Conservation (phyloP, 2,113 vertebrate genomes). For the Apodemus speciosus region DNA sequence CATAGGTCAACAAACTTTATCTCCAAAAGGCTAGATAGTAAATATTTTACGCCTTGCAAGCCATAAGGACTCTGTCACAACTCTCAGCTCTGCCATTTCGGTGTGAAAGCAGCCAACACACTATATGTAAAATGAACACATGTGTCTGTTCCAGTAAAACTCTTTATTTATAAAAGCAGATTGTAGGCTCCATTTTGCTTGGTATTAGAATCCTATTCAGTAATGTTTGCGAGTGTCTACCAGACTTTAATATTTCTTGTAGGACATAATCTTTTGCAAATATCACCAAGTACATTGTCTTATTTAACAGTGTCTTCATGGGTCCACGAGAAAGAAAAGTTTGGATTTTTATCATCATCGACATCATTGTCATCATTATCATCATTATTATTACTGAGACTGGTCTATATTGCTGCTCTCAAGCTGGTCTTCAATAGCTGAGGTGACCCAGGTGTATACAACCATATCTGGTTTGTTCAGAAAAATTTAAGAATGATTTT, state of each 20-base stretch:
- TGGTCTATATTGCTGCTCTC: not conserved
- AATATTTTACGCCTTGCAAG: slow-evolving; percentile 59
- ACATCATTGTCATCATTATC: not conserved
- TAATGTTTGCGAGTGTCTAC: slow-evolving; percentile 37
- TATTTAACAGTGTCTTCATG: slow-evolving; percentile 5
- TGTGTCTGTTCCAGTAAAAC: slow-evolving; percentile 59
- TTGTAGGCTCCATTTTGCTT: slow-evolving; percentile 33
- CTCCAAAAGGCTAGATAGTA: slow-evolving; percentile 52
- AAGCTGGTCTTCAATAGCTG: not conserved
- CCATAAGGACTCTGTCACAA: slow-evolving; percentile 40
- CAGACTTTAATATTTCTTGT: slow-evolving; percentile 28
- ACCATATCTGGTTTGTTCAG: not conserved
- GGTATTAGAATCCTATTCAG: not conserved
- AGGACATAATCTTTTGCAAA: slow-evolving; percentile 40
- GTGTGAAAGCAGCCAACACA: slow-evolving; percentile 50
- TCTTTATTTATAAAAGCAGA: slow-evolving; percentile 67
- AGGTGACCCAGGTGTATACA: no score
- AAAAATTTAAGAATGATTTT: slow-evolving; percentile 36
- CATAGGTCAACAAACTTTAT: slow-evolving; percentile 54
- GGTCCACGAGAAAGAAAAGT: not conserved
- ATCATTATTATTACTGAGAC: not conserved
- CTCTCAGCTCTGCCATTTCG: slow-evolving; percentile 44
- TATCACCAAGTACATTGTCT: not conserved
- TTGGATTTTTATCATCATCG: not conserved
- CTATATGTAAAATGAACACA: slow-evolving; percentile 52